A percentile compares a stretch with the other conserved stretches of the same genome.
phyloP scores from a whole-genome alignment of 2,797 vertebrate genomes.

The Podargus strigoides region DNA sequence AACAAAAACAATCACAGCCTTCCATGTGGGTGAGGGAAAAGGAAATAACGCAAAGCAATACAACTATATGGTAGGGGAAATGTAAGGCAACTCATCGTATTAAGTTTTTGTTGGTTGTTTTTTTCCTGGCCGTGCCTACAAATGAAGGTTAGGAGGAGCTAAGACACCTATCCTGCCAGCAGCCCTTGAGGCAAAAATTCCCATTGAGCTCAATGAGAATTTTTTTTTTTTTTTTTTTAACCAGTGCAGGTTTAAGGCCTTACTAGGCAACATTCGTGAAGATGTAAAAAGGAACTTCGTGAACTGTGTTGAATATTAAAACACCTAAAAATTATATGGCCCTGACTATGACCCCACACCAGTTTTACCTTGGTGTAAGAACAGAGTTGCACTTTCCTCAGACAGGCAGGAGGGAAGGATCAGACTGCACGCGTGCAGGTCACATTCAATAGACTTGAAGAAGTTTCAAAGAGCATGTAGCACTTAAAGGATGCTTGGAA shows the following conservation, averaged over 20 bases:
- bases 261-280: slow-evolving; percentile 48
- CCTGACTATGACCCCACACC: slow-evolving; percentile 57
- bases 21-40: slow-evolving; percentile 33
- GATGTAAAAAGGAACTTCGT: neutral
- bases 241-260: slow-evolving; percentile 63
- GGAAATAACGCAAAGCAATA: slow-evolving; percentile 28
- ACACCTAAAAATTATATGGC: slow-evolving; percentile 36
- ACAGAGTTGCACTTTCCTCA: slow-evolving; percentile 50
- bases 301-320: slow-evolving; percentile 5
- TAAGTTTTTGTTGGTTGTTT: slow-evolving; percentile 19
- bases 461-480: slow-evolving; percentile 40
- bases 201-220: slow-evolving; percentile 49
- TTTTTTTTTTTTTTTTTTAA: neutral
- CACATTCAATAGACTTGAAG: slow-evolving; percentile 59
- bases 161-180: slow-evolving; percentile 51
- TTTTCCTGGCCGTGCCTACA: slow-evolving; percentile 49
- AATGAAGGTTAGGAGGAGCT: slow-evolving; percentile 41
- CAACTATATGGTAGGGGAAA: slow-evolving; percentile 28
- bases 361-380: slow-evolving; percentile 38
- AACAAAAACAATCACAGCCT: slow-evolving; percentile 62
- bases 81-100: slow-evolving; percentile 61
- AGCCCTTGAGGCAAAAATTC: slow-evolving; percentile 60
- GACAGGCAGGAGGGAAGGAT: slow-evolving; percentile 45
- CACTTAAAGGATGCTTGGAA: slow-evolving; percentile 44
- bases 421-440: slow-evolving; percentile 42